Evolutionary conservation across 2,113 vertebrate genomes (phyloP), one percentile per base, ranked within the genome.

Genomic region (Dolichotis patagonum): DNA sequence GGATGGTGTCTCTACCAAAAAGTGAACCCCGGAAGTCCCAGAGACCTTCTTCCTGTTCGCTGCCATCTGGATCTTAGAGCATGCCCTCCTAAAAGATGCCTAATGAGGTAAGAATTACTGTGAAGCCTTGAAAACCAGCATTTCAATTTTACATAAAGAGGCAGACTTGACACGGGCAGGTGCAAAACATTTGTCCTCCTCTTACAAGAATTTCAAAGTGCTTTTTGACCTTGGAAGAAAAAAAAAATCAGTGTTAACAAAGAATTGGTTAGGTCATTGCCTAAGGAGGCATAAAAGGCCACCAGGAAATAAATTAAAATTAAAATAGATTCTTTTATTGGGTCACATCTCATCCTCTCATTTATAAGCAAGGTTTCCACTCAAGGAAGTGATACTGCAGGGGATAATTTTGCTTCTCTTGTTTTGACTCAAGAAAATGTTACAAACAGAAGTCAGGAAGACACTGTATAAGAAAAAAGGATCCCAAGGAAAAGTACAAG

Each of bases 321-420:
- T 90, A 98, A 98, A 98, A 98, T 98, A 98, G 97, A 97, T 97
- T 95, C 95, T 97, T 96, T 98, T 98, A 98, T 97, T 98, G 97
- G 98, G 98, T 98, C 98, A 98, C 80, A 90, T 95, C 91, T 96
- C 91, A 97, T 95, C 91, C 85, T 97, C 92, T 97, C 96, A 97
- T 96, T 97, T 97, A 89, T 89, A 97, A 97, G 96, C 96, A 93
- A 95, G 92, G 63, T 96, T 98, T 97, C 96, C 43, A 96, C 94
- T 94, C 92, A 91, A 95, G 94, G 86, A 98, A 94, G 93, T 96
- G 97, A 96, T 93, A 96, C 96, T 91, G 86, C 88, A 97, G 96
- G 97, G 96, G 88, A 96, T 97, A 94, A 95, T 95, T 96, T 96
- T 78, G 73, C 26, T 96, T 73, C 60, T 95, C 20, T 80, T 97